These are phyloP conservation scores for Cephalopterus ornatus DNA, from an alignment of 2,113 vertebrate species.

Conservation along the genomic window DNA sequence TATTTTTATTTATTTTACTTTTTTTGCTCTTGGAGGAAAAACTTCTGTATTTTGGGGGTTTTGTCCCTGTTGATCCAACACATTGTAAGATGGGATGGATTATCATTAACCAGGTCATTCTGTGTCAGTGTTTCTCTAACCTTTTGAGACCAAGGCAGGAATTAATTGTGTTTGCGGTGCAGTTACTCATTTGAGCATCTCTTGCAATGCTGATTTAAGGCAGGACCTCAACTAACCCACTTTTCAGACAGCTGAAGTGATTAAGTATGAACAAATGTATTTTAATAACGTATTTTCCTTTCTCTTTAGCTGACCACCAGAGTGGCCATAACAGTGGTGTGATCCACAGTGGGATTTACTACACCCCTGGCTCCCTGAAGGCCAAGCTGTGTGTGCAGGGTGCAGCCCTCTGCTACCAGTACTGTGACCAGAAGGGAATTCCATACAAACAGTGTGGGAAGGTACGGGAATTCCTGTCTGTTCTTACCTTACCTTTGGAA, in stretches of 20 bases:
- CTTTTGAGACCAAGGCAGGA: not conserved
- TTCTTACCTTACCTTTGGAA: not conserved
- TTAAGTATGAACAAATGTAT: not conserved
- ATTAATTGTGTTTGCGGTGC: not conserved
- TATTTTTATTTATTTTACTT: too few species aligned
- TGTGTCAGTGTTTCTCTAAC: not conserved
- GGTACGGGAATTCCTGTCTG: conserved; percentile 51
- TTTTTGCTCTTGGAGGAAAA: not conserved
- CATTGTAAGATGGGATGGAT: not conserved
- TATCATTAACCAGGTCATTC: not conserved
- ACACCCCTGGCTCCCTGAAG: conserved; percentile 93
- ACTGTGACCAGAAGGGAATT: conserved; percentile 88
- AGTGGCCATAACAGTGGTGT: conserved; percentile 97
- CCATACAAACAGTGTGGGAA: conserved; percentile 93
- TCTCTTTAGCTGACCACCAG: conserved; percentile 84
- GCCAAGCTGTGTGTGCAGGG: conserved; percentile 92
- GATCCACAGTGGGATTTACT: conserved; percentile 98
- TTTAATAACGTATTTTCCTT: not conserved
- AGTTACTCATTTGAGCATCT: not conserved
- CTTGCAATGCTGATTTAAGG: not conserved
- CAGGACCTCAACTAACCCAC: not conserved
- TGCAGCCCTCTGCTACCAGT: conserved; percentile 86
- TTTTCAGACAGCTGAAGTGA: not conserved
- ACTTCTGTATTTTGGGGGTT: not conserved
- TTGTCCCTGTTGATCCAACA: not conserved